A percentile compares a stretch with the other conserved stretches of the same genome.
Evolutionary conservation across 2,113 vertebrate genomes (phyloP).

Genomic region (Aphyosemion australe): DNA sequence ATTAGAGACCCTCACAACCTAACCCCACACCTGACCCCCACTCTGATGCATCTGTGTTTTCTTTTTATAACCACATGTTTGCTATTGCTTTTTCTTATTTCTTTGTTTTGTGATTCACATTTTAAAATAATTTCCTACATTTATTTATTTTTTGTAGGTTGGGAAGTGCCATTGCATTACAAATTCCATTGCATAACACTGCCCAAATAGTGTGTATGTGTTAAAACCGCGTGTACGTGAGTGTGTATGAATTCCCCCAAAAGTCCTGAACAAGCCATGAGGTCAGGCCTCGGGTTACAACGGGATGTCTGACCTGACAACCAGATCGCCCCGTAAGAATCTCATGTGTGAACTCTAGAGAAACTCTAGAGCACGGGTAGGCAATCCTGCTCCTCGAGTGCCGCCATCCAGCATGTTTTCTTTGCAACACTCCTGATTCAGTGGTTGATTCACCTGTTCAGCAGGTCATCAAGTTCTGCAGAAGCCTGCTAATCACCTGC

Average conservation of each 20-base stretch:
- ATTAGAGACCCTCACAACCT: conserved; percentile 73
- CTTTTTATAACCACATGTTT: conserved; percentile 2
- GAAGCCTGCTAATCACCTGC: no score
- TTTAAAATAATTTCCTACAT: no score
- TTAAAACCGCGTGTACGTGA: not conserved
- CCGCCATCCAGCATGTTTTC: no score
- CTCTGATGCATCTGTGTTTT: conserved; percentile 44
- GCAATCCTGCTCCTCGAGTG: no score
- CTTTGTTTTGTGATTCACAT: not conserved
- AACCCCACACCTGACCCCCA: conserved; percentile 73
- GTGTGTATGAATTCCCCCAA: conserved; percentile 25
- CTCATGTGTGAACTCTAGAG: conserved; percentile 14
- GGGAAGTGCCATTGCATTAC: no score
- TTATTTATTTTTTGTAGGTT: no score
- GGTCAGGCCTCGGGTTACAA: conserved; percentile 65
- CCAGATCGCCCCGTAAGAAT: conserved; percentile 58
- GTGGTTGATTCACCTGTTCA: no score
- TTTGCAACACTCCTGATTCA: no score
- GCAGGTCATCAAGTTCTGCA: no score
- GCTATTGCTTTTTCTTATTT: conserved; percentile 6
- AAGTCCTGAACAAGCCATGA: conserved; percentile 40
- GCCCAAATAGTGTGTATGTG: not conserved
- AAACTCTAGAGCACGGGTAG: no score
- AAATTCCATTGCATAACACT: no score
- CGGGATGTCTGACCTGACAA: conserved; percentile 61